A percentile compares a stretch with the other conserved stretches of the same genome.
phyloP scores from a whole-genome alignment of 2,113 vertebrate species.

The Panthera tigris region DNA sequence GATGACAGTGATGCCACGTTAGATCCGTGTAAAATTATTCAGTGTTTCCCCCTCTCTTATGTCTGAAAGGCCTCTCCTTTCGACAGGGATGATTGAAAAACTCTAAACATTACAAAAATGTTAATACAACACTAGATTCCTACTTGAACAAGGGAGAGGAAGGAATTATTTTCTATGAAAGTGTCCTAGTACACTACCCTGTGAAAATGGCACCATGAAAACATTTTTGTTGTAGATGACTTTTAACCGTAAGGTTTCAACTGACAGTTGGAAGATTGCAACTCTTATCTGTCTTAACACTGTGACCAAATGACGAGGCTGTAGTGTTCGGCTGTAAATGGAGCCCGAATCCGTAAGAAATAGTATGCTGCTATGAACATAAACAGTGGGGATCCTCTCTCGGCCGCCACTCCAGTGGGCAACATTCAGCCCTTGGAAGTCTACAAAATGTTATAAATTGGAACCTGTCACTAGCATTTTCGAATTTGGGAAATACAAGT shows the following conservation, averaged over 20 bases:
- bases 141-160: background rate
- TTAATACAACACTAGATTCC: background rate
- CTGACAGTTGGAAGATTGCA: slow-evolving; percentile 63
- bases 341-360: background rate
- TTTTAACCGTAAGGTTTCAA: slow-evolving; percentile 72
- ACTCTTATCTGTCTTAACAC: slow-evolving; percentile 50
- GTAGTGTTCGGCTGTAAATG: slow-evolving; percentile 40
- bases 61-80: background rate
- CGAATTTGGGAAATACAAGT: background rate
- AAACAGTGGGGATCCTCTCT: background rate
- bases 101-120: background rate
- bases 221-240: slow-evolving; percentile 47
- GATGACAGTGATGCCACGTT: background rate
- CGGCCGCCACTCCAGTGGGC: background rate
- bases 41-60: background rate
- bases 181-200: background rate
- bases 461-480: background rate
- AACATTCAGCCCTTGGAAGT: background rate
- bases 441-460: background rate
- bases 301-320: slow-evolving; percentile 41
- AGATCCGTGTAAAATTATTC: background rate
- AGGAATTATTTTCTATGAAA: background rate
- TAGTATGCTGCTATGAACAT: background rate
- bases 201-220: slow-evolving; percentile 13
- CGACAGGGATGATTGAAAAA: background rate